Conservation (phyloP, 2,113 vertebrate species). For the Rhinolophus sinicus region DNA sequence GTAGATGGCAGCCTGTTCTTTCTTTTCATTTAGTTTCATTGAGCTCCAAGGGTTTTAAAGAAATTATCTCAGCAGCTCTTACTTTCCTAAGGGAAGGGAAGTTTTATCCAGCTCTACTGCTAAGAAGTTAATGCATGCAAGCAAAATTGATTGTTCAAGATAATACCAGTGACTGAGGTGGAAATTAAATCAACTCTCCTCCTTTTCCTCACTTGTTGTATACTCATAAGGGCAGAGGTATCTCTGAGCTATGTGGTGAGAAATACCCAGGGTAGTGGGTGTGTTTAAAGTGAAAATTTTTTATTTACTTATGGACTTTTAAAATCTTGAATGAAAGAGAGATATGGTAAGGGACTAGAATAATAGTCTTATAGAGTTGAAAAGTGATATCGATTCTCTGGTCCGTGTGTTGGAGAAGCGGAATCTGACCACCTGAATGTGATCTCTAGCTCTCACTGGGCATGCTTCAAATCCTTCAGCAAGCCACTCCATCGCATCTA, state of each 20-base stretch:
- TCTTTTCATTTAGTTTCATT: conserved; percentile 18
- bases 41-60: conserved; percentile 8
- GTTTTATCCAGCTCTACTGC: background rate
- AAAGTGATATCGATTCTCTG: background rate
- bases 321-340: conserved; percentile 3
- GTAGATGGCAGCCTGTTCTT: background rate
- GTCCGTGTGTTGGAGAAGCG: background rate
- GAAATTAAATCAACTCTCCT: background rate
- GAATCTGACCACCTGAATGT: background rate
- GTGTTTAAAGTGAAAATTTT: background rate
- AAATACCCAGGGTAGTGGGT: background rate
- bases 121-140: background rate
- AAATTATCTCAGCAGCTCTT: conserved; percentile 18
- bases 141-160: background rate
- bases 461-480: background rate
- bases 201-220: background rate
- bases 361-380: background rate
- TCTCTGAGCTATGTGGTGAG: background rate
- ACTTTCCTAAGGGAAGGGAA: background rate
- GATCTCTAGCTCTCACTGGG: background rate
- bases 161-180: background rate
- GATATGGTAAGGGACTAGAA: background rate
- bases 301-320: conserved; percentile 1
- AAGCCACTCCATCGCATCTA: background rate
- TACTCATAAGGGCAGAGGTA: background rate